Conservation (phyloP, 2,113 vertebrate genomes). For the Callorhinus ursinus region DNA sequence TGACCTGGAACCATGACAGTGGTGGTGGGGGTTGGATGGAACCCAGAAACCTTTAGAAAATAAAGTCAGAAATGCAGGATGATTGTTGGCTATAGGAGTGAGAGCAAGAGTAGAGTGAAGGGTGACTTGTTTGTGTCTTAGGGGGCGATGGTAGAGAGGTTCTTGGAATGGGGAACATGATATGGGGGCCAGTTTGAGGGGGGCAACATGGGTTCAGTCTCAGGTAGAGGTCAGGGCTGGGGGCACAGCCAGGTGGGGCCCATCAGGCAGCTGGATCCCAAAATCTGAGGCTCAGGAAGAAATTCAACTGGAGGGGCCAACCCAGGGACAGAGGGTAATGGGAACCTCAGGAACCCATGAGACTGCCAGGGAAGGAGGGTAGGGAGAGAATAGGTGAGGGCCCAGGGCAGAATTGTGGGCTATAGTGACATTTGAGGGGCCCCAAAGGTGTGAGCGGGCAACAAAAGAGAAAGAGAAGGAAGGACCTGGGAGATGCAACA, state of each 20-base stretch:
- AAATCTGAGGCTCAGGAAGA: neutral
- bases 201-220: neutral
- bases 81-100: neutral
- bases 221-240: neutral
- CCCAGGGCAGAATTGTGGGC: neutral
- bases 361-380: neutral
- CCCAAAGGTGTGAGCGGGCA: neutral
- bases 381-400: neutral
- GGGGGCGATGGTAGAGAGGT: neutral
- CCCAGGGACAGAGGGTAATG: neutral
- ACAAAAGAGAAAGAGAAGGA: conserved; percentile 48
- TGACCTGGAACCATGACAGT: neutral
- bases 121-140: neutral
- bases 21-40: neutral
- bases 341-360: neutral
- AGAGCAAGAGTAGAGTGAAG: neutral
- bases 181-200: neutral
- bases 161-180: neutral
- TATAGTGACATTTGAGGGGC: neutral
- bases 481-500: conserved; percentile 48
- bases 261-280: neutral
- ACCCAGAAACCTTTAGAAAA: neutral
- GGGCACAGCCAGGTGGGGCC: neutral
- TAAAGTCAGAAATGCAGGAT: neutral
- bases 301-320: neutral